Conservation (phyloP, 2,113 vertebrate species). For the Chiloscyllium plagiosum region DNA sequence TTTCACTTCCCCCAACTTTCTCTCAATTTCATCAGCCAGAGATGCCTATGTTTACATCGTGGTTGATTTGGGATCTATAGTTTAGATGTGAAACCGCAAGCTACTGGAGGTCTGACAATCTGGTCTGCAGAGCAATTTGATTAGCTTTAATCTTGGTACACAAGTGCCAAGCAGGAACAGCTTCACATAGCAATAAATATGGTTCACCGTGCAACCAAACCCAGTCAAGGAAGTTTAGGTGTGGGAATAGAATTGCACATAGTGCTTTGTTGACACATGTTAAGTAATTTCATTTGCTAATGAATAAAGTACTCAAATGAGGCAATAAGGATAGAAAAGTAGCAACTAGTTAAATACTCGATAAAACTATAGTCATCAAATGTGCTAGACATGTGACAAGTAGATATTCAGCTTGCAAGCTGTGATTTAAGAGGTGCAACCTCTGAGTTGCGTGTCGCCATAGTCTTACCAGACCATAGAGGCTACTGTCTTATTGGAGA, state of each 20-base stretch:
- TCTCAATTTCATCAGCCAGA: neutral
- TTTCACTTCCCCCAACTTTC: neutral
- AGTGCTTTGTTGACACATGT: neutral
- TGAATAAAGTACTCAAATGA: neutral
- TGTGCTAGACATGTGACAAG: neutral
- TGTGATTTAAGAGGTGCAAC: neutral
- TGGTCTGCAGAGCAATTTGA: slow-evolving; percentile 17
- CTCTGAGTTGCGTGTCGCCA: neutral
- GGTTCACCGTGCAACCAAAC: neutral
- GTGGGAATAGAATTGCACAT: neutral
- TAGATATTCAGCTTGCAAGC: neutral
- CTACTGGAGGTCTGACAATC: slow-evolving; percentile 17
- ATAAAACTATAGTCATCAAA: neutral
- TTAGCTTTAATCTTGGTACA: neutral
- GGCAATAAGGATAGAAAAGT: neutral
- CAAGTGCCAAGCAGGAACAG: neutral
- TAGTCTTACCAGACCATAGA: too few species aligned
- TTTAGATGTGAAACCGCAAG: neutral
- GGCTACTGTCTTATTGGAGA: too few species aligned
- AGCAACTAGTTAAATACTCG: neutral
- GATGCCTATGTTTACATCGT: neutral
- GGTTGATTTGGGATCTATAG: neutral
- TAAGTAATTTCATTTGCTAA: neutral
- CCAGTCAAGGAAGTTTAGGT: neutral
- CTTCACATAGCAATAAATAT: neutral